Evolutionary conservation across 1,140 invertebrate genomes (phyloP), one percentile per base, ranked within the genome.

Genomic region (Gryon sp.): DNA sequence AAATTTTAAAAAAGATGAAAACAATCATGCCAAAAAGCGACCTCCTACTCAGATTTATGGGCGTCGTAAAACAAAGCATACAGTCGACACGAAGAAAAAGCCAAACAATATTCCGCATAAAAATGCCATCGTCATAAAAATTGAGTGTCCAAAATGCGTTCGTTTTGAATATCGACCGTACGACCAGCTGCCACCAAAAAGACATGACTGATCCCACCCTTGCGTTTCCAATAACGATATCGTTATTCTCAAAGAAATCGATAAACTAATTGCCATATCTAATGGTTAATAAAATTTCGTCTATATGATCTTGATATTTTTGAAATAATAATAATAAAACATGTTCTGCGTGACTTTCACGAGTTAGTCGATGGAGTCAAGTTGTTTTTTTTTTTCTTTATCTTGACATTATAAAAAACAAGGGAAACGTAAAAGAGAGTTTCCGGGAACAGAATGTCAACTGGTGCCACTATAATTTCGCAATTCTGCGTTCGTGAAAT

Each of bases 401-500:
- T n/a, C n/a, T n/a, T n/a, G n/a, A n/a, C n/a, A n/a, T n/a, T n/a
- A n/a, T n/a, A n/a, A n/a, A n/a, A n/a, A n/a, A n/a, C n/a, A n/a
- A n/a, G n/a, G n/a, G n/a, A 12, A 6, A 2, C 30, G 11, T 5
- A 36, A 36, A 26, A 40, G 38, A 24, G 18, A 20, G 34, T 22
- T 6, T 7, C 7, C 4, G 5, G 28, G 2, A 18, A 26, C n/a
- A 41, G 19, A 62, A 55, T 26, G 68, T 32, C 32, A n/a, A 7
- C 24, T 22, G 9, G 24, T 15, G 50, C 24, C 8, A 14, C 46
- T 34, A 41, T 53, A 46, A 77, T 60, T 41, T 45, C 14, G 46
- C 55, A 46, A 66, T 77, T 77, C 68, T 41, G 14, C 60, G 40
- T 68, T 52, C 50, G 53, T 65, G 55, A 70, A 60, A 63, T 69